Base-by-base conservation (phyloP, 2,888 invertebrate genomes). In the Cataglyphis rosenhaueri region DNA sequence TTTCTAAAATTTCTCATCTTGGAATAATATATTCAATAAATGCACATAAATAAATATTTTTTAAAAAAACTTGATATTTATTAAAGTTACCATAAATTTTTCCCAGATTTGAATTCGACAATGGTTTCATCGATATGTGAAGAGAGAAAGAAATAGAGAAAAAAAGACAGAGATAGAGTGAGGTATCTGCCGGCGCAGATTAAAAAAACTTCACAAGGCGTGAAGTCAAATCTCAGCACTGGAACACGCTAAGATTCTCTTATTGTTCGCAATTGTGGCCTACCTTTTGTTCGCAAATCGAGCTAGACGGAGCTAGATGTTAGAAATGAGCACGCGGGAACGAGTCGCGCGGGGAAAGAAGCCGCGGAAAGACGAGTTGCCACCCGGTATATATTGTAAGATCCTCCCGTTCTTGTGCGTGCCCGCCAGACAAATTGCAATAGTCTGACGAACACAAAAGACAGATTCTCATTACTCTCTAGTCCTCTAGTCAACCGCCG, bases 231-330 rank as follows among this genome's bases (percentile, higher is more conserved):
- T 83, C 82, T 82, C 71, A 57, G 73, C 57, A 64, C 62, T 55
- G 74, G 76, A 74, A 57, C 81, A 78, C 83, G 84, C 35, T 65
- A 61, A 83, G 62, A 84, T 88, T 73, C 83, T 71, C 83, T 88
- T 88, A 87, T 88, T 88, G 88, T 88, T 85, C 78, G 44, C 21
- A 78, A 62, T 41, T 32, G 29, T 32, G 18, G 35, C 12, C 38
- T 48, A 68, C 29, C 87, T 81, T 88, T 88, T 88, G 85, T 88
- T 81, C 66, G 62, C 38, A 84, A 85, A 84, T 84, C 83, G 81
- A 74, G 76, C 84, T 71, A 8, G 86, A 86, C 84, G 83, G 73
- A 73, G 25, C 25, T 68, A 84, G 87, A 88, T 71, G 76, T 25
- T 62, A 52, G 75, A 52, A 70, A 83, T 57, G n/a, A 75, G 81